Percentiles rank a stretch among this genome's conserved stretches.
Evolutionary conservation across 2,113 vertebrate genomes (phyloP).

Genomic region (Formicarius rufipectus): DNA sequence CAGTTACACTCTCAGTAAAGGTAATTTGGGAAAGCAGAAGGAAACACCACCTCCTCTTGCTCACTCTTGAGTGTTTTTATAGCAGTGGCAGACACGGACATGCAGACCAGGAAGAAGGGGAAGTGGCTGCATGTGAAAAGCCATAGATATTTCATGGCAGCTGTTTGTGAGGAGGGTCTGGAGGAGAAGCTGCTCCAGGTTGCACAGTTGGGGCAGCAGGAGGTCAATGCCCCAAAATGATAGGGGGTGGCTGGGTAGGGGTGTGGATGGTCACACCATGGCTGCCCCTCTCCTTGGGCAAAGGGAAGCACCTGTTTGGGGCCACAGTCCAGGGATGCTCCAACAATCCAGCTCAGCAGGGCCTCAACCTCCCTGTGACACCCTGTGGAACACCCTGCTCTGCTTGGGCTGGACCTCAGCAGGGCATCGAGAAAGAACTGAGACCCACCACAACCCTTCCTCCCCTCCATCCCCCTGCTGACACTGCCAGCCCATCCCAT

Average conservation of each 20-base stretch:
- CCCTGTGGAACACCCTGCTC: neutral
- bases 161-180: fast-evolving
- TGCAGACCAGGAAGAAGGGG: neutral
- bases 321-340: neutral
- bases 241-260: neutral
- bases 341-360: neutral
- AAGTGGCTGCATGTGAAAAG: fast-evolving
- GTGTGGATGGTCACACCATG: neutral
- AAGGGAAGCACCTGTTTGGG: neutral
- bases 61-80: neutral
- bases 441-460: neutral
- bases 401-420: neutral
- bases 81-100: neutral
- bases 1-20: neutral
- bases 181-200: neutral
- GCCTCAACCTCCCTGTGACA: neutral
- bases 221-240: fast-evolving
- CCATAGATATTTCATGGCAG: neutral
- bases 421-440: neutral
- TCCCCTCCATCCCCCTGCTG: neutral
- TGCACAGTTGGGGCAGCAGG: neutral
- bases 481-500: neutral
- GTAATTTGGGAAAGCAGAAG: neutral
- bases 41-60: neutral
- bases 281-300: fast-evolving